Evolutionary conservation across 2,113 vertebrate species (phyloP), one percentile per base, ranked within the genome.

Genomic region (Phalacrocorax carbo): DNA sequence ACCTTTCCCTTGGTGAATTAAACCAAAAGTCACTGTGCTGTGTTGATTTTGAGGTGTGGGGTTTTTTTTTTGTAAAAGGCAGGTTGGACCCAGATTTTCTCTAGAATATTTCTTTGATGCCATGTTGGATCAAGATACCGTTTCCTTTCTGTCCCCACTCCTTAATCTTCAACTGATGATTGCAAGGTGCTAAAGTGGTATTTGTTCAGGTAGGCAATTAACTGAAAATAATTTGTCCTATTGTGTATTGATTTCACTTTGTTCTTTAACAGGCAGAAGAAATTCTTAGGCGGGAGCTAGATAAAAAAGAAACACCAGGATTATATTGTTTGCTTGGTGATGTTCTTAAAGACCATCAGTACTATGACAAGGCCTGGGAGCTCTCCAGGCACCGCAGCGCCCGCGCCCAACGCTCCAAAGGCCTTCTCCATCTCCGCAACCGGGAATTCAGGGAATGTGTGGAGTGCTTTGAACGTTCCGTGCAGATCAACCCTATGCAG

Each of bases 301-400:
- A 99, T 97, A 99, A 99, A 97, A 98, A 98, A 95, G 99, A 99
- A 97, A 99, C 98, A 0, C 98, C 99, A 7, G 97, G 94, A 46
- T 96, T 99, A 11, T 99, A 99, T 84, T 99, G 99, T 80, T 98
- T 99, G 40, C 99, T 99, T 32, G 99, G 99, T 14, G 99, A 99
- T 86, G 98, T 99, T 62, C 96, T 99, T 30, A 98, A 98, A 80
- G 99, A 99, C 12, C 99, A 99, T 22, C 98, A 98, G 82, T 99
- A 98, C 91, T 99, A 99, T 1, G 98, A 99, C 85, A 98, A 95
- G 76, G 99, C 99, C 19, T 99, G 99, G 99, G 99, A 99, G 94
- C 94, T 99, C 82, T 99, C 99, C 4, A 95, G 82, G 26, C 97
- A 97, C n/a, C 98, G 98, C 88, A 99, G 99, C 0, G 99, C 99